Base-by-base conservation (phyloP, 2,113 vertebrate genomes). In the Sphaerodactylus townsendi region DNA sequence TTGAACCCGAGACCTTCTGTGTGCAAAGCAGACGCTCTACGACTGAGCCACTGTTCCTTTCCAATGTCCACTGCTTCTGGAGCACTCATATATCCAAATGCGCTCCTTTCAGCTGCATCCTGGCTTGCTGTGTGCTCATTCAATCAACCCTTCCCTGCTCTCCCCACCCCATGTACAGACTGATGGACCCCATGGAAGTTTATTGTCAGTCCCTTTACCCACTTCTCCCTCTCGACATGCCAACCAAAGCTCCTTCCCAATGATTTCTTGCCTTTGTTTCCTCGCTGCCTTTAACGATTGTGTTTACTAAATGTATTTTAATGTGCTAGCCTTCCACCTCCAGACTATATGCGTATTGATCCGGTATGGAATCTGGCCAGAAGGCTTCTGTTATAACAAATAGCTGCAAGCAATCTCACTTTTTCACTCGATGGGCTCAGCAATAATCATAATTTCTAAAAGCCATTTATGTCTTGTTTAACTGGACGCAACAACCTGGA, bases 281-380 rank as follows among this genome's bases (percentile, higher is more conserved):
- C 89, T 84, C 83, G 25, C 85, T 72, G 77, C 50, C 87, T 30
- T 82, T 65, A 84, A 1, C 2, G 79, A 65, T 76, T 84, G 87
- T 85, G 87, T 85, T 90, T 85, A 15, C 90, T 90, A 82, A 92
- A 79, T 90, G 87, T 83, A 69, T 92, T 91, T 88, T 91, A 91
- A 87, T 87, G 91, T 48, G 2, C 65, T 76, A 87, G 86, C 91
- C 91, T 90, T 78, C 87, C 90, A 85, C 89, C 91, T 80, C 90
- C 50, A 0, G 79, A 71, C 87, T 72, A 85, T 91, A 83, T 19
- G 0, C 0, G 0, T 79, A 90, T 92, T n/a, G 91, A 92, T 90
- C 85, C 2, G 0, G 1, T 30, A 77, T 30, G 35, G 90, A 92
- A 77, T 70, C 37, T 25, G 0, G 7, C 76, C 68, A 37, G 79